Percentiles rank a stretch among this genome's conserved stretches.
Conservation (phyloP, 2,113 vertebrate species). For the Spea bombifrons region DNA sequence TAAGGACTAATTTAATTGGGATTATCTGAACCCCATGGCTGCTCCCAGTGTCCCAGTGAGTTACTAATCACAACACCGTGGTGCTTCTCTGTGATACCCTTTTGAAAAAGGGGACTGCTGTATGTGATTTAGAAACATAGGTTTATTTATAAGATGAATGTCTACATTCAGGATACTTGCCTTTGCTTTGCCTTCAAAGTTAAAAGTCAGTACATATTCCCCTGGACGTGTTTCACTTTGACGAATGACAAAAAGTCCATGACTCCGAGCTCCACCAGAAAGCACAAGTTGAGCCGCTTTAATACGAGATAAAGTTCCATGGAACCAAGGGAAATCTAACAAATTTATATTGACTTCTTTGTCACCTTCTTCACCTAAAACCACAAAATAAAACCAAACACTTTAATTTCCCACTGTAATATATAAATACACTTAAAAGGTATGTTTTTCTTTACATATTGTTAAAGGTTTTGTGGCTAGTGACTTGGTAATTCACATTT, state of each 20-base stretch:
- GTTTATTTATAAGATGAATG: not conserved
- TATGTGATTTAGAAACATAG: not conserved
- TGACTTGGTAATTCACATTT: too few species aligned
- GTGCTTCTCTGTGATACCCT: too few species aligned
- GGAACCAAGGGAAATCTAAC: conserved; percentile 90
- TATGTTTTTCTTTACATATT: not conserved
- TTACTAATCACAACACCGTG: too few species aligned
- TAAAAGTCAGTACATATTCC: conserved; percentile 96
- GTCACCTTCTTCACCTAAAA: conserved; percentile 61
- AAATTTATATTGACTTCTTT: conserved; percentile 69
- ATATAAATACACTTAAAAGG: not conserved
- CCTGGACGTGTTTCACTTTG: conserved; percentile 92
- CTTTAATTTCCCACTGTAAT: not conserved
- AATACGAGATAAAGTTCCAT: conserved; percentile 87
- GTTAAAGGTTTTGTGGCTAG: too few species aligned
- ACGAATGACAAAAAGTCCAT: conserved; percentile 93
- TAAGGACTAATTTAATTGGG: too few species aligned
- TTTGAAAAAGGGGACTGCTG: too few species aligned
- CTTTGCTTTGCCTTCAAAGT: conserved; percentile 98
- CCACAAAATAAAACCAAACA: not conserved
- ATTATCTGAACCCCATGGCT: too few species aligned
- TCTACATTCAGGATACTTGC: conserved; percentile 57
- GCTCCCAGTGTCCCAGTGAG: too few species aligned
- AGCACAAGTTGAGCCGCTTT: conserved; percentile 92
- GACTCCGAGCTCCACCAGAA: conserved; percentile 80